These are phyloP conservation scores for Ormyrus labotus DNA, from an alignment of 2,888 invertebrate genomes.

Conservation along the genomic window DNA sequence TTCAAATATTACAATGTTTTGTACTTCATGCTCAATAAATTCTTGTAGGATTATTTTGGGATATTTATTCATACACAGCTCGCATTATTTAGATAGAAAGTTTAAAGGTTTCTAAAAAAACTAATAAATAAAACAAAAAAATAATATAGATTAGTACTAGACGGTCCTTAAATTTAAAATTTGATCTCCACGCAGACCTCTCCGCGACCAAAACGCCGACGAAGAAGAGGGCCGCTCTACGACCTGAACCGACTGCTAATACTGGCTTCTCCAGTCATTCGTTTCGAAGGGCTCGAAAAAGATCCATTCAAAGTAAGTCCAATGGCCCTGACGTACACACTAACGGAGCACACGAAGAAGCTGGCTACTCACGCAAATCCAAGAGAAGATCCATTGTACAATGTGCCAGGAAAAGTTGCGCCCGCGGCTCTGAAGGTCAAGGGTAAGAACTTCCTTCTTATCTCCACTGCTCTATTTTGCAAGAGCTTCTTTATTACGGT, in stretches of 20 bases:
- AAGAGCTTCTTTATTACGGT: neutral
- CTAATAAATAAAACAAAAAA: too few species aligned
- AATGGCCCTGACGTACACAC: constrained; percentile 62
- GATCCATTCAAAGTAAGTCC: constrained; percentile 62
- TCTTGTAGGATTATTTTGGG: too few species aligned
- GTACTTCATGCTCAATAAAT: too few species aligned
- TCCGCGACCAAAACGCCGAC: neutral
- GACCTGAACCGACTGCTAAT: neutral
- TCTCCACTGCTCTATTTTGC: neutral
- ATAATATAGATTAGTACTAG: too few species aligned
- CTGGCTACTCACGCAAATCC: constrained; percentile 57
- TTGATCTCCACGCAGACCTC: too few species aligned
- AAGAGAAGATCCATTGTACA: constrained; percentile 38
- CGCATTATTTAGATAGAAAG: too few species aligned
- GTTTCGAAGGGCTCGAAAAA: too few species aligned
- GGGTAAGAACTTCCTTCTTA: constrained; percentile 52
- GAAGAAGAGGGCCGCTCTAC: constrained; percentile 1
- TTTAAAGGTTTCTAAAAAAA: too few species aligned
- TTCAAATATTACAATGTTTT: too few species aligned
- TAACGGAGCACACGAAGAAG: constrained; percentile 57
- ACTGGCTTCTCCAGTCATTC: too few species aligned
- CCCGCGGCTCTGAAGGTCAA: constrained; percentile 59
- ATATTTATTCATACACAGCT: too few species aligned
- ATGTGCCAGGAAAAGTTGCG: constrained; percentile 61
- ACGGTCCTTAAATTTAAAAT: too few species aligned